Evolutionary conservation across 2,888 invertebrate species (phyloP).

Genomic region (Clusia tigrina): DNA sequence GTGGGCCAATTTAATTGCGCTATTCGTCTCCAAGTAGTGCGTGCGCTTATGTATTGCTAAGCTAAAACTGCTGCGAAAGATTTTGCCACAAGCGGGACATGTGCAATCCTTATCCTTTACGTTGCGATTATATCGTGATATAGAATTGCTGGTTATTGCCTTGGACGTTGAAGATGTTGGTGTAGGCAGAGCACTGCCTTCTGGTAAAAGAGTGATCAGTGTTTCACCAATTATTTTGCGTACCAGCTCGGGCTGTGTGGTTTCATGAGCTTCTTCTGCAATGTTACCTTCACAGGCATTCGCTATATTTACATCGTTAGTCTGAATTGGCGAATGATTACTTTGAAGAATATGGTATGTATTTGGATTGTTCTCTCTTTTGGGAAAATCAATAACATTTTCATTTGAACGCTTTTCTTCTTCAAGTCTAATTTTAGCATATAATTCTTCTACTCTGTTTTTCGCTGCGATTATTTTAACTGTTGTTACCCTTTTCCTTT

Average conservation of each 20-base stretch:
- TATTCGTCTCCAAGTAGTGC: slow-evolving; percentile 40
- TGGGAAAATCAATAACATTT: background rate
- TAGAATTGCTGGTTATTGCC: background rate
- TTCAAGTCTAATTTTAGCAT: slow-evolving; percentile 35
- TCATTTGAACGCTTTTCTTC: slow-evolving; percentile 30
- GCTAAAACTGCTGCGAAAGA: slow-evolving; percentile 39
- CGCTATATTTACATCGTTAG: background rate
- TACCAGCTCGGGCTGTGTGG: slow-evolving; percentile 13
- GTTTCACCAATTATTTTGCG: slow-evolving; percentile 41
- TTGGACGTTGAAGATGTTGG: background rate
- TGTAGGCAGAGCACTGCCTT: background rate
- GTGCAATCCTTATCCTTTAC: slow-evolving; percentile 7
- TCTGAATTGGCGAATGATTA: background rate
- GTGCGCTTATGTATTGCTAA: slow-evolving; percentile 40
- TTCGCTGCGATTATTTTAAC: slow-evolving; percentile 42
- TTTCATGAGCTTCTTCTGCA: background rate
- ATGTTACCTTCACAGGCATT: too few species aligned
- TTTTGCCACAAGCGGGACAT: slow-evolving; percentile 40
- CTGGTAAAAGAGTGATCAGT: slow-evolving; percentile 38
- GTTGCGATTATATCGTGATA: background rate
- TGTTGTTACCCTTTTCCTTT: slow-evolving; percentile 33
- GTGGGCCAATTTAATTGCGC: slow-evolving; percentile 39
- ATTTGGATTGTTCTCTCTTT: too few species aligned
- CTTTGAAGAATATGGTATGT: background rate
- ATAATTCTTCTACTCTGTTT: slow-evolving; percentile 40